Percentiles rank a stretch among this genome's conserved stretches.
phyloP scores from a whole-genome alignment of 2,797 vertebrate genomes.

The Schizothorax lantsangensis region DNA sequence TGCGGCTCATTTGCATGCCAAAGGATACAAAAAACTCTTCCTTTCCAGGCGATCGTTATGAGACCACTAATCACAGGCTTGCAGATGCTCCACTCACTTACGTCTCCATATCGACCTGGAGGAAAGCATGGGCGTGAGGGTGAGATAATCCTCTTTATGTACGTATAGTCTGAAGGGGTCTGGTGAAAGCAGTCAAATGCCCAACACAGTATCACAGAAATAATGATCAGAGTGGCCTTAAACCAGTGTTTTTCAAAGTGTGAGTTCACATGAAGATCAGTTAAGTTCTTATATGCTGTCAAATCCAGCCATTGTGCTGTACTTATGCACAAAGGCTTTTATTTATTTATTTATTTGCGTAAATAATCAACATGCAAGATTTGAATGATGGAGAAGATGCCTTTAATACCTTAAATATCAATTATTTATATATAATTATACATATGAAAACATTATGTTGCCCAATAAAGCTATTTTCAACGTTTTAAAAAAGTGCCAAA shows the following conservation, averaged over 20 bases:
- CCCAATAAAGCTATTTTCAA: background rate
- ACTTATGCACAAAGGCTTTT: background rate
- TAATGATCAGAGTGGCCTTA: constrained; percentile 13
- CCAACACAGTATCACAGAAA: constrained; percentile 10
- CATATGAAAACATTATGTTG: too few species aligned
- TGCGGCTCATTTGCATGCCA: constrained; percentile 54
- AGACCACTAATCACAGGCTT: constrained; percentile 60
- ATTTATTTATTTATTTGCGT: background rate
- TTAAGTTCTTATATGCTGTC: background rate
- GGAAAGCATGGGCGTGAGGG: constrained; percentile 29
- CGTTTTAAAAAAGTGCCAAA: background rate
- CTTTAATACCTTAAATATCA: too few species aligned
- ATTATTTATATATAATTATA: too few species aligned
- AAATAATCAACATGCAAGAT: background rate
- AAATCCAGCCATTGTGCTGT: background rate
- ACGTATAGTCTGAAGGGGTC: constrained; percentile 22
- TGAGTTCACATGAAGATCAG: background rate
- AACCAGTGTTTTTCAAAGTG: background rate
- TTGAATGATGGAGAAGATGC: background rate
- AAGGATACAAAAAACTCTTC: constrained; percentile 13
- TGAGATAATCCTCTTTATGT: constrained; percentile 49
- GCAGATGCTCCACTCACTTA: constrained; percentile 46
- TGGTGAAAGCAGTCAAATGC: constrained; percentile 36
- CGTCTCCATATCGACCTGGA: constrained; percentile 29
- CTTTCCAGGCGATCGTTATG: constrained; percentile 50